These are phyloP conservation scores for Pristionchus mayeri DNA, from an alignment of 2,888 invertebrate genomes.

Conservation along the genomic window DNA sequence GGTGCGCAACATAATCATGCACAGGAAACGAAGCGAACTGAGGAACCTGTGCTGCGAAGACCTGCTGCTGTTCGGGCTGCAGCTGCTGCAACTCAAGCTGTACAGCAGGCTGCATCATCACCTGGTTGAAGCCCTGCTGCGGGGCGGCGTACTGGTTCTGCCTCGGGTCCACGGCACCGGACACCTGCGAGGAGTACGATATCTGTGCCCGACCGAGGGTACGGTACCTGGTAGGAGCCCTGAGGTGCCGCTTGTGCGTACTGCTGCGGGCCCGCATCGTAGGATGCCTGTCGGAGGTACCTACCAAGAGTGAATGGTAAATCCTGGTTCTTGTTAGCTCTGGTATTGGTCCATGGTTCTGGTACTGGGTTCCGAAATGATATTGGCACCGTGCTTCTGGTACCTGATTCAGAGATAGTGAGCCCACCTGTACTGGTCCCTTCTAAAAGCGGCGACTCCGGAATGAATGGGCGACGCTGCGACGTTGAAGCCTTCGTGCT, in stretches of 20 bases:
- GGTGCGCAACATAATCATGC: background rate
- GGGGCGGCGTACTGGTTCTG: background rate
- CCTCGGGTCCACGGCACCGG: background rate
- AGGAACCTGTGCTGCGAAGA: slow-evolving; percentile 33
- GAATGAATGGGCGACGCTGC: slow-evolving; percentile 37
- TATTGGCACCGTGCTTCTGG: too few relatives aligned
- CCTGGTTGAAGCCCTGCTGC: background rate
- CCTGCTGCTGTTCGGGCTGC: slow-evolving; percentile 35
- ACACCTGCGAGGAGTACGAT: slow-evolving; percentile 5
- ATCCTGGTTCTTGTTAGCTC: too few relatives aligned
- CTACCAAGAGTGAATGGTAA: background rate
- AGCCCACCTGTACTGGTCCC: slow-evolving; percentile 24
- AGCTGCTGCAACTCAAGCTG: background rate
- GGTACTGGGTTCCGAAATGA: too few relatives aligned
- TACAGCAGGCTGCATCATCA: slow-evolving; percentile 13
- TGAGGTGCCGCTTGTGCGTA: background rate
- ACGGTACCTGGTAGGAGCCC: background rate
- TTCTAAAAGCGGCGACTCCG: background rate
- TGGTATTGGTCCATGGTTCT: too few relatives aligned
- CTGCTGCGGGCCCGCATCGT: background rate
- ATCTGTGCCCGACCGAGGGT: background rate
- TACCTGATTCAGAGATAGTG: too few relatives aligned
- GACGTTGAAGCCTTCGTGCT: slow-evolving; percentile 47
- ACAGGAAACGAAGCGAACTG: background rate
- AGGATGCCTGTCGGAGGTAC: slow-evolving; percentile 2